These are phyloP conservation scores for Reticulitermes speratus DNA, from an alignment of 1,140 invertebrate genomes.

Conservation along the genomic window DNA sequence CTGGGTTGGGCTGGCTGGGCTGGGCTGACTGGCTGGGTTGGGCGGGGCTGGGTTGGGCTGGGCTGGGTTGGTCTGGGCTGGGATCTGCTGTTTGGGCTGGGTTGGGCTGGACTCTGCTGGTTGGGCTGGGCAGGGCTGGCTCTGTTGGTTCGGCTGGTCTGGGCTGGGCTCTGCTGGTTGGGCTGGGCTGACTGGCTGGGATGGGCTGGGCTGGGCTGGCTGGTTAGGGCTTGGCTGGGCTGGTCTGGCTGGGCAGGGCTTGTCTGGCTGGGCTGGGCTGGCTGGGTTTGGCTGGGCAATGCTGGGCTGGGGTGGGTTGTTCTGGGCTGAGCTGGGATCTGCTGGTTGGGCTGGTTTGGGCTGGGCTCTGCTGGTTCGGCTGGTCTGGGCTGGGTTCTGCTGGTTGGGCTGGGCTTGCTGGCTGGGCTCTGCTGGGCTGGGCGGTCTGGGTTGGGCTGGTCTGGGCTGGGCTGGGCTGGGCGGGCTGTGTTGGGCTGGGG, in stretches of 20 bases:
- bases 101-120: neutral
- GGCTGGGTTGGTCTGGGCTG: neutral
- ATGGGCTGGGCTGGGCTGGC: neutral
- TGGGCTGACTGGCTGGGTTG: neutral
- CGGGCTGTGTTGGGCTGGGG: neutral
- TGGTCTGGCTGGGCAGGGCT: neutral
- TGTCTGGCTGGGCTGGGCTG: no score
- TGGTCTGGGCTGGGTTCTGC: no score
- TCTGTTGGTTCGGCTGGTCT: neutral
- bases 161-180: neutral
- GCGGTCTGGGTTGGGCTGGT: neutral
- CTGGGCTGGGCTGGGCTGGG: no score
- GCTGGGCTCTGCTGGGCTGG: no score
- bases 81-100: neutral
- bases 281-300: neutral
- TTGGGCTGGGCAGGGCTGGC: neutral
- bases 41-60: neutral
- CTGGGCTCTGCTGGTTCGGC: neutral
- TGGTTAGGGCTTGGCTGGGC: neutral
- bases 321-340: neutral
- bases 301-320: neutral
- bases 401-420: no score
- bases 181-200: neutral
- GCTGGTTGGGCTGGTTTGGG: neutral
- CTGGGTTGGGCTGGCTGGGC: neutral